A percentile compares a stretch with the other conserved stretches of the same genome.
These are phyloP conservation scores for Hemistola chrysoprasaria DNA, from an alignment of 2,888 invertebrate genomes.

Conservation along the genomic window DNA sequence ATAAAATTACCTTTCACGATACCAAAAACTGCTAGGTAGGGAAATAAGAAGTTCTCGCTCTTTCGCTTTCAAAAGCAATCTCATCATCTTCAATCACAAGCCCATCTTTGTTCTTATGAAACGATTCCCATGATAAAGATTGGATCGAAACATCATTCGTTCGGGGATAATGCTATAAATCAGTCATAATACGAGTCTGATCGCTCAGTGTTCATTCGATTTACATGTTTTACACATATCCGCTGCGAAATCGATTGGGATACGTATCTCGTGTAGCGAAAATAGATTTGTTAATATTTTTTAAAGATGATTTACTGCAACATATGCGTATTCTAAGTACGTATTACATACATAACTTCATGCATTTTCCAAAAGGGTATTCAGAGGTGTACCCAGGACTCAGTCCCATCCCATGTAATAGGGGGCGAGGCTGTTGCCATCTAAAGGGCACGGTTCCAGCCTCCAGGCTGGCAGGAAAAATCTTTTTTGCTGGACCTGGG, in stretches of 20 bases:
- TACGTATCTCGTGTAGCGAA: conserved; percentile 18
- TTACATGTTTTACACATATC: conserved; percentile 32
- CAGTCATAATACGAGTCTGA: conserved; percentile 17
- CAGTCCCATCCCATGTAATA: no score
- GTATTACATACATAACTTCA: no score
- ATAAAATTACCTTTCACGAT: no score
- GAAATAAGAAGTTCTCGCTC: no score
- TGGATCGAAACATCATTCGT: conserved; percentile 19
- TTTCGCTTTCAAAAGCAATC: conserved; percentile 3
- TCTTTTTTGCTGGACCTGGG: no score
- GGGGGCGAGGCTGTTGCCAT: no score
- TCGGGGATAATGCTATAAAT: conserved; percentile 20
- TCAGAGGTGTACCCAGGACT: no score
- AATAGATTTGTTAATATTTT: conserved; percentile 25
- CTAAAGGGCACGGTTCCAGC: no score
- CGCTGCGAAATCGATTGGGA: conserved; percentile 18
- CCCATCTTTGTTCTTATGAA: conserved; percentile 10
- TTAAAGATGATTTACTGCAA: conserved; percentile 25
- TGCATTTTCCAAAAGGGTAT: no score
- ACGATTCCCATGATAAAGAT: conserved; percentile 13
- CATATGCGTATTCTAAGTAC: conserved; percentile 2
- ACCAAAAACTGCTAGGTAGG: no score
- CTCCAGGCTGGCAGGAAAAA: no score
- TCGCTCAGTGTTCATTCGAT: conserved; percentile 22
- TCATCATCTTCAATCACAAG: conserved; percentile 8